Evolutionary conservation across 2,888 invertebrate genomes (phyloP).

Genomic region (Parnassius smintheus): DNA sequence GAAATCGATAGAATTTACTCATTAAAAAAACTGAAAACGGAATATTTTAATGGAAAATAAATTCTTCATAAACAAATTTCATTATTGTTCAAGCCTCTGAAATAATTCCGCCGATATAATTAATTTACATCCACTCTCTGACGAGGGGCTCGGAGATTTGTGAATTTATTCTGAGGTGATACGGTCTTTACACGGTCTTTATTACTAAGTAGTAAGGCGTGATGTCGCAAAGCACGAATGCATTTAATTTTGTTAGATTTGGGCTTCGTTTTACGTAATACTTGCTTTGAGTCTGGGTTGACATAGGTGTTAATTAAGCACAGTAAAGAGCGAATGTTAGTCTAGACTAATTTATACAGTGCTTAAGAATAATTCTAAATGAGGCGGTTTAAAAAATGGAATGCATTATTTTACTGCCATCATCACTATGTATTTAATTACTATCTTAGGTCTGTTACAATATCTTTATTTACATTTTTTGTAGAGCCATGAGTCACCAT

Average conservation of each 20-base stretch:
- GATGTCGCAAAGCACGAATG: background rate
- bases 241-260: slow-evolving; percentile 24
- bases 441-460: too few relatives aligned
- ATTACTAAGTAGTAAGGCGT: slow-evolving; percentile 1
- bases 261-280: slow-evolving; percentile 38
- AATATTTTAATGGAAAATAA: slow-evolving; percentile 5
- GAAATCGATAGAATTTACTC: too few relatives aligned
- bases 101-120: slow-evolving; percentile 33
- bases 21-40: too few relatives aligned
- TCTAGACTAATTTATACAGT: slow-evolving; percentile 10
- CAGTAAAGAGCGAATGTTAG: slow-evolving; percentile 36
- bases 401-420: too few relatives aligned
- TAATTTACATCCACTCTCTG: slow-evolving; percentile 35
- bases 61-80: slow-evolving; percentile 32
- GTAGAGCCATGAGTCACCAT: too few relatives aligned
- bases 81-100: slow-evolving; percentile 23
- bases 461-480: too few relatives aligned
- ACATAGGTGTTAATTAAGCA: slow-evolving; percentile 46
- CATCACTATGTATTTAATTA: too few relatives aligned
- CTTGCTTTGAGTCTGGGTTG: slow-evolving; percentile 32
- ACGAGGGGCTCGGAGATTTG: slow-evolving; percentile 27
- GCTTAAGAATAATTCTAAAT: background rate
- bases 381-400: too few relatives aligned
- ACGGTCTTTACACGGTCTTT: background rate
- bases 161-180: slow-evolving; percentile 3